These are phyloP conservation scores for Acanthurus leucopareius DNA, from an alignment of 2,797 vertebrate species.

Conservation along the genomic window DNA sequence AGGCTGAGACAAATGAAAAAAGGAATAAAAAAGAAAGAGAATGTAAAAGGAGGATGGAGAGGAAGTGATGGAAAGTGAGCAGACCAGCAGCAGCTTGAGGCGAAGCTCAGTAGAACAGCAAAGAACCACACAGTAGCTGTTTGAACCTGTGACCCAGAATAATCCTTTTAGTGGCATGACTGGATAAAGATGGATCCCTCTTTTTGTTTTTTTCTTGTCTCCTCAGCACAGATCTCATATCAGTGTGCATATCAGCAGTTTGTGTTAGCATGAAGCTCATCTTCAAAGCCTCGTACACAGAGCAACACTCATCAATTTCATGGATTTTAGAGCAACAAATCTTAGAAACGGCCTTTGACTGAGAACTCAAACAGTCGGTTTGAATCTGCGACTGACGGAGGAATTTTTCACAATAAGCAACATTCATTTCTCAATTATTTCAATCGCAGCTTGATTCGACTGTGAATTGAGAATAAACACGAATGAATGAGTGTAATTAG, in stretches of 20 bases:
- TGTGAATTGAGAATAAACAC: not conserved
- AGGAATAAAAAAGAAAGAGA: not conserved
- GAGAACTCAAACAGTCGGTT: not conserved
- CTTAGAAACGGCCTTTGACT: not conserved
- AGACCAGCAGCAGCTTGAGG: conserved; percentile 46
- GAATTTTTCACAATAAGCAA: not conserved
- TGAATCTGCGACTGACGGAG: not conserved
- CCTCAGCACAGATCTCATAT: conserved; percentile 49
- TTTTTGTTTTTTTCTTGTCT: not conserved
- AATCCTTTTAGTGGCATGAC: conserved; percentile 58
- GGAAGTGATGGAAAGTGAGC: not conserved
- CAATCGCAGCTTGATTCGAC: not conserved
- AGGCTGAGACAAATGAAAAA: not conserved
- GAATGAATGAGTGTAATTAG: not conserved
- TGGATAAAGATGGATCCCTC: conserved; percentile 24
- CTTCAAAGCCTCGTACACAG: conserved; percentile 32
- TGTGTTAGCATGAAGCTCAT: conserved; percentile 43
- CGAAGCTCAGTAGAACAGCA: conserved; percentile 30
- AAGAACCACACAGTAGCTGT: conserved; percentile 44
- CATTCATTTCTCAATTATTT: not conserved
- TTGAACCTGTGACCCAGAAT: conserved; percentile 66
- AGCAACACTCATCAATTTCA: conserved; percentile 43
- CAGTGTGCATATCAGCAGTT: conserved; percentile 41
- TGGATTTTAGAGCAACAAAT: conserved; percentile 30
- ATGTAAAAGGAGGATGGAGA: not conserved